Base-by-base conservation (phyloP, 2,888 invertebrate species). In the Melolontha melolontha region DNA sequence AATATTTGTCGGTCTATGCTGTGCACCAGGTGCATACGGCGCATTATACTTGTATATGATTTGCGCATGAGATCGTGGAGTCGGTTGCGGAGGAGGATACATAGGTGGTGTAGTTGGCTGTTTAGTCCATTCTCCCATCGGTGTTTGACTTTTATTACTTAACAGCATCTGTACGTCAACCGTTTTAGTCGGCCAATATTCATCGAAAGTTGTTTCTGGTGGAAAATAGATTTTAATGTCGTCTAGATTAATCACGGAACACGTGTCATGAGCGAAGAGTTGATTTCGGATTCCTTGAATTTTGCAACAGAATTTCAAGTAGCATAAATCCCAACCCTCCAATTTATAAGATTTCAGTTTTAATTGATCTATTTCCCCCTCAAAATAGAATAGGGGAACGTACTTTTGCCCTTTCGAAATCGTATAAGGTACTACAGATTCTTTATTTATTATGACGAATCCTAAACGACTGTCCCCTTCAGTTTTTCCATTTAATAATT, bases 281-380 rank as follows among this genome's bases (percentile, higher is more conserved):
- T 94, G 94, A 79, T 93, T 93, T 72, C 93, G 86, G 75, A 94
- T 94, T 64, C 93, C 93, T 83, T 93, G 93, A 74, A 94, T 93
- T 83, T 93, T 94, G 83, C 94, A 94, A 83, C 94, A 94, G 80
- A 94, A 93, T 83, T 94, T 94, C 71, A 94, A 17, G 14, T 68
- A 68, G 65, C 68, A 64, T 5, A 94, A 83, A 83, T 94, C 94
- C 94, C 94, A 95, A 69, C 93, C 93, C 75, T 91, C 91, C 67
- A 91, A 27, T 54, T 68, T 64, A 27, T 65, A 59, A 10, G 65
- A 39, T 47, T 68, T 68, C n/a, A 68, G 87, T 80, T 92, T 92
- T 41, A 94, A 85, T 84, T 92, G 92, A 82, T 93, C 93, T 29
- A 92, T 93, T 83, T 92, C 92, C 5, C 93, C 94, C 81, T 91